Evolutionary conservation across 2,797 vertebrate genomes (phyloP).

Genomic region (Cetoscarus ocellatus): DNA sequence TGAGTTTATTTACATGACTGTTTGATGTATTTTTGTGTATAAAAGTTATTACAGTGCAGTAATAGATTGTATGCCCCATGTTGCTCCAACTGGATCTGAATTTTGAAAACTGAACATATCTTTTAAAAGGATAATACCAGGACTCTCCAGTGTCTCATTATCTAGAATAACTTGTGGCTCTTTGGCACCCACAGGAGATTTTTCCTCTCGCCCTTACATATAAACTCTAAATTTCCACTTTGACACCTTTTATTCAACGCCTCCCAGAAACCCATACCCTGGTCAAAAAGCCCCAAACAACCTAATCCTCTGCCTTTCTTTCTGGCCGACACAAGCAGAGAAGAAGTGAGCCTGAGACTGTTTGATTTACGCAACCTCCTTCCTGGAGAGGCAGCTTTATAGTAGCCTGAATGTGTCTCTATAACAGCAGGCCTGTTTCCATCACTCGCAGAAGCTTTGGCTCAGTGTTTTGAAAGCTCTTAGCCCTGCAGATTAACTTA

Average conservation of each 20-base stretch:
- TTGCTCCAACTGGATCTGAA: not conserved
- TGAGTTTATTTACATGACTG: slow-evolving; percentile 74
- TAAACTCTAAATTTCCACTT: slow-evolving; percentile 24
- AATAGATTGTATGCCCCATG: too few species aligned
- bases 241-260: slow-evolving; percentile 35
- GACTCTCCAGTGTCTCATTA: slow-evolving; percentile 12
- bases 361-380: slow-evolving; percentile 70
- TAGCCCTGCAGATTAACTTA: slow-evolving; percentile 63
- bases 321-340: slow-evolving; percentile 51
- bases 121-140: not conserved
- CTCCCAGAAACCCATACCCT: slow-evolving; percentile 39
- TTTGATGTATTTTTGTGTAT: slow-evolving; percentile 2
- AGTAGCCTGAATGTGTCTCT: slow-evolving; percentile 53
- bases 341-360: slow-evolving; percentile 50
- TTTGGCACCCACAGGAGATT: not conserved
- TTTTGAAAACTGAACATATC: not conserved
- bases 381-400: slow-evolving; percentile 68
- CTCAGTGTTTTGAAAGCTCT: slow-evolving; percentile 48
- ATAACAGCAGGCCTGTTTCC: slow-evolving; percentile 52
- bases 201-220: slow-evolving; percentile 13
- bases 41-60: not conserved
- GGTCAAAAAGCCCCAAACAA: slow-evolving; percentile 45
- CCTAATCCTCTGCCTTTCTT: slow-evolving; percentile 54
- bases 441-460: slow-evolving; percentile 61
- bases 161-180: slow-evolving; percentile 8